Conservation (phyloP, 2,113 vertebrate species). For the Colossoma macropomum region DNA sequence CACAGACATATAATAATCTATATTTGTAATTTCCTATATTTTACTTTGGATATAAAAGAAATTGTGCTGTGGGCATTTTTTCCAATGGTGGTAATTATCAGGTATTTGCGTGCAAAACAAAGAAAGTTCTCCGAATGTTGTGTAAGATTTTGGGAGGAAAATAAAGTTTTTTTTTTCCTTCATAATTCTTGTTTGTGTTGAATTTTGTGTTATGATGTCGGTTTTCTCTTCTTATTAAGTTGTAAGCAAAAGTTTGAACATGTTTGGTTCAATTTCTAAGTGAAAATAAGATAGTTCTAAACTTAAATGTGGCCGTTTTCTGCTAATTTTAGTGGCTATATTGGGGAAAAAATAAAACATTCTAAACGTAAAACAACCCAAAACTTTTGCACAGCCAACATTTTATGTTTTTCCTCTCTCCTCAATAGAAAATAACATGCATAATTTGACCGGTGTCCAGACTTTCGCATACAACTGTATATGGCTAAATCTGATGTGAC, state of each 20-base stretch:
- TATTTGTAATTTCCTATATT: slow-evolving; percentile 76
- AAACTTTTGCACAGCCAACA: too few species aligned
- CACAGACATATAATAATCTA: too few species aligned
- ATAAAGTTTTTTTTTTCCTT: slow-evolving; percentile 55
- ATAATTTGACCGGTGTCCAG: too few species aligned
- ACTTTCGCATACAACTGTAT: background rate
- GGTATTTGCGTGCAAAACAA: slow-evolving; percentile 50
- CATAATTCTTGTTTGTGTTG: background rate
- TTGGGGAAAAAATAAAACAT: too few species aligned
- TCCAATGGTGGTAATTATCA: slow-evolving; percentile 58
- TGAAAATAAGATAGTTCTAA: too few species aligned
- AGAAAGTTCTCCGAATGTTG: slow-evolving; percentile 64
- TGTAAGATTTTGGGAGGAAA: slow-evolving; percentile 62
- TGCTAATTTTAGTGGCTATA: too few species aligned
- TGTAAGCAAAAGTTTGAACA: too few species aligned
- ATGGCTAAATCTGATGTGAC: background rate
- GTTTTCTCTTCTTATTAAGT: background rate
- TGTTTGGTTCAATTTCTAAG: too few species aligned
- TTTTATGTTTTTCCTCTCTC: too few species aligned
- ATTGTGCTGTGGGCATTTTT: slow-evolving; percentile 58
- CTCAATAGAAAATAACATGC: too few species aligned
- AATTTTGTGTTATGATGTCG: background rate
- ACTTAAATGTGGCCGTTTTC: too few species aligned
- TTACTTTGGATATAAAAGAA: slow-evolving; percentile 53
- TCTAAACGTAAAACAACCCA: too few species aligned